Evolutionary conservation across 2,888 invertebrate genomes (phyloP), one percentile per base, ranked within the genome.

Genomic region (Calameuta idolon): DNA sequence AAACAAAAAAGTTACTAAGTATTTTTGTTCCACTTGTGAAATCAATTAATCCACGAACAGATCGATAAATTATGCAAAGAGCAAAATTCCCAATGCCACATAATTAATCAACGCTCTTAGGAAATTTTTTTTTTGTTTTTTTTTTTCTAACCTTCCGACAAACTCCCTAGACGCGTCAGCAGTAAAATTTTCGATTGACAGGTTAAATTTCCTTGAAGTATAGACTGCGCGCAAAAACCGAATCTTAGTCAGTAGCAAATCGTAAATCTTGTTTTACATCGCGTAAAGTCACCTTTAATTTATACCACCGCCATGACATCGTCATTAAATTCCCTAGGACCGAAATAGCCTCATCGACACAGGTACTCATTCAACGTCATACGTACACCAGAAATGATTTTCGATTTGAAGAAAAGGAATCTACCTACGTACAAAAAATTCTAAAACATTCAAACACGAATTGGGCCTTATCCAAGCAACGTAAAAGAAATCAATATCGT

Each of bases 321-420:
- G 71, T 71, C 71, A 34, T 71, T 71, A 71, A 71, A 71, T 33
- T 55, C 55, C 55, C 55, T 55, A 55, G 23, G 55, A 55, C 55
- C 55, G 55, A 55, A 23, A 5, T 23, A 55, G 55, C 23, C 23
- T 23, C 55, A 55, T 55, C 23, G 9, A 9, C 9, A 23, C 23
- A 5, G 55, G 55, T 23, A 55, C 23, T 55, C 55, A 55, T 55
- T 55, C 55, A 9, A 9, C 23, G 23, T 55, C 2, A 23, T 23
- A 55, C 23, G 2, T 1, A 55, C 1, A 2, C 23, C 9, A 55
- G 15, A 9, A 1, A 23, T 0, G 2, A 55, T 55, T 23, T 23
- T 55, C 23, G 55, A 55, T 9, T 40, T 55, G 2, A 9, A 4
- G 23, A 40, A 37, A 9, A 40, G 0, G 23, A 23, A 0, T 55